Evolutionary conservation across 2,888 invertebrate species (phyloP).

Genomic region (Diogma glabrata): DNA sequence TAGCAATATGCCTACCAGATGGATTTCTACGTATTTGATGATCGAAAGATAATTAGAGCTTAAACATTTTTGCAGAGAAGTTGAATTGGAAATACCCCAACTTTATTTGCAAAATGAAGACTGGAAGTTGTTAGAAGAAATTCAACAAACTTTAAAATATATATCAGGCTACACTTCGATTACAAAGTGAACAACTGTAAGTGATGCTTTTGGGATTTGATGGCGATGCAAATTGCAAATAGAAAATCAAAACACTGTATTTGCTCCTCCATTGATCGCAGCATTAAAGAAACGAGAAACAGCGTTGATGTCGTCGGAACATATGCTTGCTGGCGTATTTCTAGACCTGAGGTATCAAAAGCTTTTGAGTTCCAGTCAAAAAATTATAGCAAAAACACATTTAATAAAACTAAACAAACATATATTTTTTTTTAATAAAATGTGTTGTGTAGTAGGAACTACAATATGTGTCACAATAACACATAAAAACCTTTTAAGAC

Average conservation of each 20-base stretch:
- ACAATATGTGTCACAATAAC: too few species aligned
- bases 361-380: background rate
- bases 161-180: background rate
- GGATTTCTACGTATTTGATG: slow-evolving; percentile 3
- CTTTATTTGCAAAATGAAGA: background rate
- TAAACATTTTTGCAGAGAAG: background rate
- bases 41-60: background rate
- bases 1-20: slow-evolving; percentile 2
- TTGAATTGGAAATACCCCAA: background rate
- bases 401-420: background rate
- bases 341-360: background rate
- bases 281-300: background rate
- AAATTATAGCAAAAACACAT: slow-evolving; percentile 1
- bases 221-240: background rate
- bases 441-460: too few species aligned
- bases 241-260: background rate
- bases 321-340: slow-evolving; percentile 1
- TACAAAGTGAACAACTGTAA: background rate
- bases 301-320: background rate
- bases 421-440: too few species aligned
- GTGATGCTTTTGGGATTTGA: background rate
- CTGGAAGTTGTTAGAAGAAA: slow-evolving; percentile 1
- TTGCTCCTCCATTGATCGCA: slow-evolving; percentile 3
- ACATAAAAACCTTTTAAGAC: too few species aligned
- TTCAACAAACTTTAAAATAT: background rate